A percentile compares a stretch with the other conserved stretches of the same genome.
These are phyloP conservation scores for Temnothorax longispinosus DNA, from an alignment of 1,140 invertebrate genomes.

Conservation along the genomic window DNA sequence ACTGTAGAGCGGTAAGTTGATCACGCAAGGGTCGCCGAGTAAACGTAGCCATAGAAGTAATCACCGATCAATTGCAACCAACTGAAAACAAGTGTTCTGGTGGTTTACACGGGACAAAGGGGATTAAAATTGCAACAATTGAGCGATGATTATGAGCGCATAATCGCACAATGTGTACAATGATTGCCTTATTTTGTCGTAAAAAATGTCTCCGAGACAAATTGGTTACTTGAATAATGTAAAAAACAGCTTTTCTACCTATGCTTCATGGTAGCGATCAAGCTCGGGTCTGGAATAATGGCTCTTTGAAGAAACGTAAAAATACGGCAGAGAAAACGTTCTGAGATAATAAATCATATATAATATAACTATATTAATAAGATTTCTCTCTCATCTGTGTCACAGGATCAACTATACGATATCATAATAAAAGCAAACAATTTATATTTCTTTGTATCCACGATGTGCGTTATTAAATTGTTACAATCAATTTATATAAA, in stretches of 20 bases:
- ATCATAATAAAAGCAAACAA: not conserved
- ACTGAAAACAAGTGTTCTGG: not conserved
- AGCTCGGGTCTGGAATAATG: not conserved
- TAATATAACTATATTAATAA: not conserved
- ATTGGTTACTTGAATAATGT: slow-evolving; percentile 24
- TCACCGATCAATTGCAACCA: slow-evolving; percentile 23
- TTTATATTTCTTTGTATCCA: not conserved
- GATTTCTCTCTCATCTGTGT: not conserved
- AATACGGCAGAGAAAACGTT: not conserved
- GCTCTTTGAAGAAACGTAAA: not conserved
- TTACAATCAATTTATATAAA: not conserved
- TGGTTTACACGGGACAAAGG: not conserved
- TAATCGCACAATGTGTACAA: not conserved
- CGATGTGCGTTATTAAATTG: not conserved
- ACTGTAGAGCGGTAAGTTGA: slow-evolving; percentile 4
- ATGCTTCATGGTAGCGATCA: not conserved
- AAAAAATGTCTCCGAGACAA: slow-evolving; percentile 11
- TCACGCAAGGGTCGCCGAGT: slow-evolving; percentile 7
- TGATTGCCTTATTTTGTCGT: not conserved
- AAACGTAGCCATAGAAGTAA: slow-evolving; percentile 30
- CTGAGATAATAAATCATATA: not conserved
- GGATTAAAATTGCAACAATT: slow-evolving; percentile 27
- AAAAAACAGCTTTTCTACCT: not conserved
- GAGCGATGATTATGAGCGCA: not conserved
- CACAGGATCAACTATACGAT: not conserved